phyloP scores from a whole-genome alignment of 2,113 vertebrate genomes.

The Stercorarius parasiticus region DNA sequence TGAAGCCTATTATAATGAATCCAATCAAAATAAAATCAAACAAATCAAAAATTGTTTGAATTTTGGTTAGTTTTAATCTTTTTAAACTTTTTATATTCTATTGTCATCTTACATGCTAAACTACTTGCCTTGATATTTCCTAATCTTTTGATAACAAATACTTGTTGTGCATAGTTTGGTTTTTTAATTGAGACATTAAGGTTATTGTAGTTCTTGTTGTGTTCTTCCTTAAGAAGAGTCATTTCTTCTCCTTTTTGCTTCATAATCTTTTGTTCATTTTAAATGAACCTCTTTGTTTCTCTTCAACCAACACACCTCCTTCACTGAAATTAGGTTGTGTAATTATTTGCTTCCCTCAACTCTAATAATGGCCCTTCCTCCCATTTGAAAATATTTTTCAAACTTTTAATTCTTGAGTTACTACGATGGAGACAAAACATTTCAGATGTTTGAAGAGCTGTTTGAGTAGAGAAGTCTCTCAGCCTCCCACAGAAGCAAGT shows the following conservation, averaged over 20 bases:
- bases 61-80: background rate
- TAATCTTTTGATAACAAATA: background rate
- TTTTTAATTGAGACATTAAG: background rate
- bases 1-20: background rate
- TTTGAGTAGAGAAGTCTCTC: background rate
- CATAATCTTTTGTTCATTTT: background rate
- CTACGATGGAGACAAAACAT: background rate
- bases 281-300: background rate
- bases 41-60: background rate
- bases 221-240: background rate
- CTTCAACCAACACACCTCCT: background rate
- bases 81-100: background rate
- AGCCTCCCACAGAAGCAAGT: background rate
- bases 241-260: background rate
- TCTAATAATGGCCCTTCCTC: background rate
- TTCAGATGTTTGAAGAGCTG: background rate
- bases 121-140: background rate
- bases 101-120: background rate
- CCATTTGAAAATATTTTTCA: background rate
- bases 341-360: background rate
- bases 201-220: background rate
- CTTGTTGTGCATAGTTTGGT: background rate
- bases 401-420: background rate
- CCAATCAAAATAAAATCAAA: background rate
- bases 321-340: background rate